phyloP scores from a whole-genome alignment of 2,888 invertebrate genomes.

The Pecten maximus region DNA sequence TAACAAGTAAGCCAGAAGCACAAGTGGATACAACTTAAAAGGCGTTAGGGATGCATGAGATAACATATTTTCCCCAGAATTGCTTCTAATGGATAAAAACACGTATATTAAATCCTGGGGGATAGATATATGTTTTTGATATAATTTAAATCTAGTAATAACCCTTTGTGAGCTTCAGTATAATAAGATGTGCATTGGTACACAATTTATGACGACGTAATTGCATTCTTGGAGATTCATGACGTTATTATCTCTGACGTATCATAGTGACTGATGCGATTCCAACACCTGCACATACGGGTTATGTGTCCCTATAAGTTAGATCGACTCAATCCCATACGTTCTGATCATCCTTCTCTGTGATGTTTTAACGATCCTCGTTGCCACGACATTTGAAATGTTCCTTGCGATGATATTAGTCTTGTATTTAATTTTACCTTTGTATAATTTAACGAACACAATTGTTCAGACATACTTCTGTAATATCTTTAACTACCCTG shows the following conservation, averaged over 20 bases:
- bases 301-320: background rate
- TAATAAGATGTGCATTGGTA: background rate
- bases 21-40: background rate
- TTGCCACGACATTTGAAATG: background rate
- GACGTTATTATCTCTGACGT: background rate
- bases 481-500: too few species aligned
- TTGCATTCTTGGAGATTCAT: background rate
- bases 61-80: background rate
- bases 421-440: too few species aligned
- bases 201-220: background rate
- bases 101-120: background rate
- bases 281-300: background rate
- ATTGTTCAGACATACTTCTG: too few species aligned
- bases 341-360: background rate
- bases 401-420: too few species aligned
- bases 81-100: background rate
- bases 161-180: background rate
- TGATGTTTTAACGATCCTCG: background rate
- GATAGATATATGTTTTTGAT: background rate
- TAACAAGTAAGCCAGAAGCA: background rate
- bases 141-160: background rate
- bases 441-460: too few species aligned
- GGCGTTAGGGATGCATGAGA: background rate
- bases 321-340: background rate
- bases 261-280: background rate